Evolutionary conservation across 2,797 vertebrate species (phyloP), one percentile per base, ranked within the genome.

Genomic region (Pachyuromys duprasi): DNA sequence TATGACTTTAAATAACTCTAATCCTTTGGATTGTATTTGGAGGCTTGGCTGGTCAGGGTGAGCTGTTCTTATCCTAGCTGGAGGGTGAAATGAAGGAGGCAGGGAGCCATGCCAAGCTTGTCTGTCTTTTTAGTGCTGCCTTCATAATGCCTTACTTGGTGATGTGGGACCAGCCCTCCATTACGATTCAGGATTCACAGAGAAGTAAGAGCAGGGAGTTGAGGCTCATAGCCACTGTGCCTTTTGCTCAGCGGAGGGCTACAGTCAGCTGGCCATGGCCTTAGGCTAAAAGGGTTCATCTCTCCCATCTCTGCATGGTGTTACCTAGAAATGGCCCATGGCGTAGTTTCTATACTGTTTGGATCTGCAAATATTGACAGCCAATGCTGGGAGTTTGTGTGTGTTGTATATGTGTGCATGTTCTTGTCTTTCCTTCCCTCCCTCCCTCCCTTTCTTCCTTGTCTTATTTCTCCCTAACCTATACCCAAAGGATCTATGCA

Each of bases 301-400:
- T 93, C 45, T 75, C 93, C 79, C 78, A 49, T 42, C 45, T 84
- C 42, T 67, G 55, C 3, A 84, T 60, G n/a, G 12, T 84, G 76
- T 31, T 78, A 81, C 76, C 83, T 91, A 93, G 83, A 95, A 96
- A 81, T 74, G 62, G 80, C 53, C 65, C n/a, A 45, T 1, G 1
- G 33, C 26, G 2, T 14, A 28, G 45, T 83, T 72, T 93, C 65
- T 86, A 80, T 1, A 67, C 15, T 45, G 70, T 2, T 5, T 24
- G 60, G 76, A 93, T 90, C 49, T 93, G 45, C 42, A 95, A 78
- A 89, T 80, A 39, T 28, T 62, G 67, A 74, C 42, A 36, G 26
- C 95, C 67, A 55, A 60, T 65, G 36, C 26, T 82, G 86, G 17
- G 55, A 53, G 63, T 17, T n/a, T 84, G 5, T 33, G 39, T 18